Evolutionary conservation across 2,113 vertebrate genomes (phyloP).

Genomic region (Camelus dromedarius): DNA sequence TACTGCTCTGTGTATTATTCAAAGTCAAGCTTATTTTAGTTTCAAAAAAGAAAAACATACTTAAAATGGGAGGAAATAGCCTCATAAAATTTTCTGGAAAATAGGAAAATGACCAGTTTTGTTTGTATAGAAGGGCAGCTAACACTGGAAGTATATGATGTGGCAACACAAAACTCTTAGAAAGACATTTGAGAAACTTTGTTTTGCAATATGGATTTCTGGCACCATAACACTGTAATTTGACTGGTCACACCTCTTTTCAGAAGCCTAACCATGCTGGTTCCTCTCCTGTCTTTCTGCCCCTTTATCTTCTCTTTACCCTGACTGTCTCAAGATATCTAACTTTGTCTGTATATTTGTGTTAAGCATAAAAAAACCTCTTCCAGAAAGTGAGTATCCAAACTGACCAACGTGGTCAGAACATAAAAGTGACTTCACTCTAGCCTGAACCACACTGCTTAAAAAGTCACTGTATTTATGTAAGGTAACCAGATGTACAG

Average conservation of each 20-base stretch:
- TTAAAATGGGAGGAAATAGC: not conserved
- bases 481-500: not conserved
- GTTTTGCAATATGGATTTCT: not conserved
- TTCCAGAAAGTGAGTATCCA: not conserved
- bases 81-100: not conserved
- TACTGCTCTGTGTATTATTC: not conserved
- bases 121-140: not conserved
- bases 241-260: not conserved
- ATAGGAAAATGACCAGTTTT: not conserved
- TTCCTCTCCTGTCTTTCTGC: not conserved
- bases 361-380: not conserved
- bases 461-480: not conserved
- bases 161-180: not conserved
- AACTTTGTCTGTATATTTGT: not conserved
- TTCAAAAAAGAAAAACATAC: not conserved
- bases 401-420: not conserved
- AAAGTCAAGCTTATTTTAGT: not conserved
- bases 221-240: not conserved
- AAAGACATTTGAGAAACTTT: not conserved
- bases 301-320: not conserved
- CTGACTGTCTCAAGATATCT: not conserved
- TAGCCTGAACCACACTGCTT: not conserved
- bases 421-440: not conserved
- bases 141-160: not conserved
- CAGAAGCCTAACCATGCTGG: not conserved